Evolutionary conservation across 2,888 invertebrate genomes (phyloP).

Genomic region (Cataglyphis altisquamis): DNA sequence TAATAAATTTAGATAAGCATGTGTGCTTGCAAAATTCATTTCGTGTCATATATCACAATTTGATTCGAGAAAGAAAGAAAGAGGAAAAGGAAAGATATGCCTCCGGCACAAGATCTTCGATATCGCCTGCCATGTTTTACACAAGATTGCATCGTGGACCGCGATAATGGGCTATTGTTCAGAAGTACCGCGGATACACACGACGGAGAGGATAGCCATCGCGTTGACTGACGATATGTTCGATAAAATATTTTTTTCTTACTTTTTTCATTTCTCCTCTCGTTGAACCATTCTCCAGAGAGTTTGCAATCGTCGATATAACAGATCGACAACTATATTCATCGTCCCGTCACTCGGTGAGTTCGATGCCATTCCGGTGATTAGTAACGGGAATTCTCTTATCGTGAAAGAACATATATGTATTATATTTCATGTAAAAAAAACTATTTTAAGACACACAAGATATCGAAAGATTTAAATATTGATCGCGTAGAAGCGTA

Average conservation of each 20-base stretch:
- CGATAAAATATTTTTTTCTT: conserved; percentile 32
- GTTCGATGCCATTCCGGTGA: conserved; percentile 19
- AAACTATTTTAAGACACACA: conserved; percentile 7
- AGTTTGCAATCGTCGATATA: conserved; percentile 23
- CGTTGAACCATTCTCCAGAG: not conserved
- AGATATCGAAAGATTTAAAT: not conserved
- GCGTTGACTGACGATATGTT: conserved; percentile 37
- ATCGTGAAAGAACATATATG: not conserved
- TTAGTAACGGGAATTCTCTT: conserved; percentile 10
- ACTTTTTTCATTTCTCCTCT: not conserved
- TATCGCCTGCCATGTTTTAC: conserved; percentile 29
- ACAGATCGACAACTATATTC: conserved; percentile 3
- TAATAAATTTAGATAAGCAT: conserved; percentile 20
- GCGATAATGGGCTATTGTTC: conserved; percentile 51
- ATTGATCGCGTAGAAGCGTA: not conserved
- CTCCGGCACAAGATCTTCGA: not conserved
- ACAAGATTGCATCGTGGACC: conserved; percentile 49
- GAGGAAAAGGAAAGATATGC: not conserved
- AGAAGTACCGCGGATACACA: conserved; percentile 24
- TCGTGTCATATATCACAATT: conserved; percentile 12
- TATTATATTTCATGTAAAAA: not conserved
- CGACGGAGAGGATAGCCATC: not conserved
- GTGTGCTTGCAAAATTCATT: not conserved
- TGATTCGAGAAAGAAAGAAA: not conserved
- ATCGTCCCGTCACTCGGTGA: conserved; percentile 13